Conservation (phyloP, 2,888 invertebrate species). For the Melanotus villosus region DNA sequence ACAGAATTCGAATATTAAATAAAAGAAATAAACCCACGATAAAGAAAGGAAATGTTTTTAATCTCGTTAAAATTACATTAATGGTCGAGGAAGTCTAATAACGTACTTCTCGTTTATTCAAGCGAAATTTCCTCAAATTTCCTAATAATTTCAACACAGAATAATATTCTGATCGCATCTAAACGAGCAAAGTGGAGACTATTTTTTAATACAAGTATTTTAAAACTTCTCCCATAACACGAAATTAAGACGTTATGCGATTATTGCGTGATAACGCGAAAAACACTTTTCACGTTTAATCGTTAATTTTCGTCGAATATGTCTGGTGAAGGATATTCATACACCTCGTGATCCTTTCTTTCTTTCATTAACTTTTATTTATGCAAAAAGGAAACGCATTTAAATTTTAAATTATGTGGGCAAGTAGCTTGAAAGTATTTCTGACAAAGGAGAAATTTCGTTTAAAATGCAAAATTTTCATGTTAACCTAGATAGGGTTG, state of each 20-base stretch:
- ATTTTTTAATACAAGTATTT: conserved; percentile 1
- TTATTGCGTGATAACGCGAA: conserved; percentile 2
- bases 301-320: background rate
- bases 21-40: too few species aligned
- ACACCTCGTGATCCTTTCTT: background rate
- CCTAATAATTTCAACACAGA: background rate
- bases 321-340: background rate
- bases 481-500: background rate
- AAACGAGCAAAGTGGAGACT: background rate
- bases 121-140: background rate
- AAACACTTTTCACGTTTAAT: conserved; percentile 9
- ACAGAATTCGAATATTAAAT: too few species aligned
- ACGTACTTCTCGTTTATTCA: background rate
- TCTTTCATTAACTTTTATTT: conserved; percentile 11
- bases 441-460: background rate
- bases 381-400: conserved; percentile 13
- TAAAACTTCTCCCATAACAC: background rate
- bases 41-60: too few species aligned
- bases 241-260: conserved; percentile 5
- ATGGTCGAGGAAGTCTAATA: too few species aligned
- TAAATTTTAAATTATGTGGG: conserved; percentile 10
- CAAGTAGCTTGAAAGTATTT: conserved; percentile 12
- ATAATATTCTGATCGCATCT: background rate
- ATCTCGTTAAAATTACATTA: too few species aligned
- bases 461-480: conserved; percentile 4